phyloP scores from a whole-genome alignment of 2,113 vertebrate species.

The Rousettus leschenaultii region DNA sequence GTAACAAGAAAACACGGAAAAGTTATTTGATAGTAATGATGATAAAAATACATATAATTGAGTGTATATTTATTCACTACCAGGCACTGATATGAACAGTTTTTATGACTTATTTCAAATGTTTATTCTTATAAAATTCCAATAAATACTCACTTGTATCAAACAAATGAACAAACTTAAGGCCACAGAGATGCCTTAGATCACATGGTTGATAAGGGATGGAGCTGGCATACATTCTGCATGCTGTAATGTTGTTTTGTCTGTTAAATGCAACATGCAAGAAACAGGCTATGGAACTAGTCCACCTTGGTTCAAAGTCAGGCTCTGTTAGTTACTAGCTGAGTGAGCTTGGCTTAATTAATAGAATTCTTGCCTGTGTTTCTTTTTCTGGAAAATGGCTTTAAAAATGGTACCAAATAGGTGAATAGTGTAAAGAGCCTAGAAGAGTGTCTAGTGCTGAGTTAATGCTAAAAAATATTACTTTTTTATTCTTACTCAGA shows the following conservation, averaged over 20 bases:
- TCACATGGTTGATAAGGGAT: neutral
- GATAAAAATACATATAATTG: neutral
- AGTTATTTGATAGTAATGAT: neutral
- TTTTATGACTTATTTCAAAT: neutral
- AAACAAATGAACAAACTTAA: neutral
- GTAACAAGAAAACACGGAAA: neutral
- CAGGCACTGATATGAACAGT: neutral
- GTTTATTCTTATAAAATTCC: neutral
- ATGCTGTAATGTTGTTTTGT: neutral
- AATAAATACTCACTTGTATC: neutral
- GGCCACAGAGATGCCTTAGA: neutral
- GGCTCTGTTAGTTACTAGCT: neutral
- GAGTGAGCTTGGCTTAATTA: neutral
- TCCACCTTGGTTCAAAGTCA: neutral
- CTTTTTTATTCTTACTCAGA: neutral
- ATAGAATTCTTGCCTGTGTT: neutral
- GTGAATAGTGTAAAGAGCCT: neutral
- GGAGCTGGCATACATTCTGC: too few relatives aligned
- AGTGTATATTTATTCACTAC: neutral
- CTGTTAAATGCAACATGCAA: neutral
- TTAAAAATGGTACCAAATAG: neutral
- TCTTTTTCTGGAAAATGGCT: neutral
- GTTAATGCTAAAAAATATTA: neutral
- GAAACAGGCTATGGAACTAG: neutral
- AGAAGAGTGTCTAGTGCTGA: neutral